These are phyloP conservation scores for Perca flavescens DNA, from an alignment of 2,113 vertebrate genomes.

Conservation along the genomic window DNA sequence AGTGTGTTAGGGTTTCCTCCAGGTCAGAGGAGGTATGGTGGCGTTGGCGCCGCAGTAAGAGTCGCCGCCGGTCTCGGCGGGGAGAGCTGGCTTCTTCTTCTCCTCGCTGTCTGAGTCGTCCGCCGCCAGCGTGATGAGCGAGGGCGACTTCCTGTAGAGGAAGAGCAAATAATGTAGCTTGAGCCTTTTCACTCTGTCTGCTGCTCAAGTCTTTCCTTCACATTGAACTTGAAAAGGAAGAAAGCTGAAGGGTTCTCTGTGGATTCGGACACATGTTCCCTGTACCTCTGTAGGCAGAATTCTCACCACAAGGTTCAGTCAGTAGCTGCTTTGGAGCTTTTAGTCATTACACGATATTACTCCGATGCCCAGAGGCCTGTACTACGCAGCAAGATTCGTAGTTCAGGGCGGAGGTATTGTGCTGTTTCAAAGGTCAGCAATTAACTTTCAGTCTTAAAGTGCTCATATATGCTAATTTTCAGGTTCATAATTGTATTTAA, in stretches of 20 bases:
- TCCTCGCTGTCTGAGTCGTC: constrained; percentile 71
- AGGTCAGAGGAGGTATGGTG: constrained; percentile 57
- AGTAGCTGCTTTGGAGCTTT: too few species aligned
- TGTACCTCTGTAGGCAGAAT: too few species aligned
- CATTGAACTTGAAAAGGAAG: neutral
- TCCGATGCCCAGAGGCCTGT: too few species aligned
- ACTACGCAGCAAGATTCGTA: too few species aligned
- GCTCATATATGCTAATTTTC: too few species aligned
- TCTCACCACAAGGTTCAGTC: too few species aligned
- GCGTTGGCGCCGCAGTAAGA: constrained; percentile 44
- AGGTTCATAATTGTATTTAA: too few species aligned
- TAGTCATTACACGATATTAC: too few species aligned
- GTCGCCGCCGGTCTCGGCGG: neutral
- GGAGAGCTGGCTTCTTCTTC: constrained; percentile 54
- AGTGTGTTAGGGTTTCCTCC: constrained; percentile 71
- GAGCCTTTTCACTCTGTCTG: neutral
- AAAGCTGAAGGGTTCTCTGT: neutral
- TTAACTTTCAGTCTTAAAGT: too few species aligned
- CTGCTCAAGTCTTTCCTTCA: neutral
- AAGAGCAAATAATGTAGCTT: neutral
- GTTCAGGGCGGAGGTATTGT: too few species aligned
- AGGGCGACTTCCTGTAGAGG: constrained; percentile 67
- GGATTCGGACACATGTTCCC: too few species aligned
- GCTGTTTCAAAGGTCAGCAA: too few species aligned
- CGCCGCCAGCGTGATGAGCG: constrained; percentile 46